These are phyloP conservation scores for Anaspis maculata DNA, from an alignment of 2,888 invertebrate species.

Conservation along the genomic window DNA sequence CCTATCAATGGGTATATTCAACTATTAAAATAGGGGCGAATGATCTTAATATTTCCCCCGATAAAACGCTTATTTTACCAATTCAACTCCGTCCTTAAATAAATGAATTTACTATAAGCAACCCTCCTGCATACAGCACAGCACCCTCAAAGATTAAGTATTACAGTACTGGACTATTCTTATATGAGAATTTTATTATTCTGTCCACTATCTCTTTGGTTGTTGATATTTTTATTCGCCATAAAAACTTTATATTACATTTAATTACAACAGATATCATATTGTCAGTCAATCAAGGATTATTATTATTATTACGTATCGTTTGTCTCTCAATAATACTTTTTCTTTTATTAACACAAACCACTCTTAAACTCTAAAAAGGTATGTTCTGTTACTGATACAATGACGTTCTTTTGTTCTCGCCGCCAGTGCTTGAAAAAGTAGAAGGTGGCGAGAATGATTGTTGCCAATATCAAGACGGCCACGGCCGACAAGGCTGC, in stretches of 20 bases:
- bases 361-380: conserved; percentile 42
- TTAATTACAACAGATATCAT: conserved; percentile 27
- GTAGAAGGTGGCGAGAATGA: conserved; percentile 30
- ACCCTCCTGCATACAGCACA: no score
- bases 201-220: no score
- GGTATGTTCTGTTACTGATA: conserved; percentile 41
- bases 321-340: background rate
- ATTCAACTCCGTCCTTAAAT: no score
- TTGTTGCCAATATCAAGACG: conserved; percentile 25
- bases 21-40: no score
- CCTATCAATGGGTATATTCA: no score
- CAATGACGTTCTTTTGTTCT: conserved; percentile 38
- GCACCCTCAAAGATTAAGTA: no score
- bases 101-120: no score
- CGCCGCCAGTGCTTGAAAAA: conserved; percentile 35
- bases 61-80: no score
- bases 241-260: conserved; percentile 31
- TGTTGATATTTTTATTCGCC: no score
- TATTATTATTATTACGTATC: background rate
- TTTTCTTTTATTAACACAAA: conserved; percentile 28
- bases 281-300: conserved; percentile 29
- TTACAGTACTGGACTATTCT: no score
- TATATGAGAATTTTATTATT: no score
- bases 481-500: conserved; percentile 31
- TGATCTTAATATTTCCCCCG: no score